phyloP scores from a whole-genome alignment of 2,113 vertebrate species.

The Lepus americanus region DNA sequence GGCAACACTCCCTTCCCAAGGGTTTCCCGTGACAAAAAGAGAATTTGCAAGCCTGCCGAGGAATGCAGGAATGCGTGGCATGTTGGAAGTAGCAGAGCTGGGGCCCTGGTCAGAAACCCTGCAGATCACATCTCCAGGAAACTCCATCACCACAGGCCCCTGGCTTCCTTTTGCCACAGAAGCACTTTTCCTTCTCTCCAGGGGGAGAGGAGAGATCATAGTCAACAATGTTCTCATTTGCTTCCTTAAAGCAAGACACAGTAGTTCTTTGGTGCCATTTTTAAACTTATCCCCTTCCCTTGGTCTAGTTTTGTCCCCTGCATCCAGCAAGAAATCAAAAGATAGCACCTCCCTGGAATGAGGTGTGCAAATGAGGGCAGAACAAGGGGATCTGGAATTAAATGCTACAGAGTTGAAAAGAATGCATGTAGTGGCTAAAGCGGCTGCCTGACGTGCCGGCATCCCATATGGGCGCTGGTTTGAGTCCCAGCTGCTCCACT shows the following conservation, averaged over 20 bases:
- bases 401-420: background rate
- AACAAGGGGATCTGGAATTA: background rate
- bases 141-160: background rate
- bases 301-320: background rate
- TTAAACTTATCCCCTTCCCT: background rate
- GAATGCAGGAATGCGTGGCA: fast-evolving
- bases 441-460: too few species aligned
- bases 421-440: background rate
- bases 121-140: background rate
- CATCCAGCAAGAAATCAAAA: slow-evolving; percentile 56
- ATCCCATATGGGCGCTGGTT: too few species aligned
- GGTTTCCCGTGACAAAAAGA: background rate
- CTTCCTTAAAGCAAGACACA: slow-evolving; percentile 5
- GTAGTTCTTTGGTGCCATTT: background rate
- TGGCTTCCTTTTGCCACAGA: background rate
- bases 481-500: too few species aligned
- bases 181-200: slow-evolving; percentile 27
- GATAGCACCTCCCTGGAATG: background rate
- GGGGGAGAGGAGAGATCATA: background rate
- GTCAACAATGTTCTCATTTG: background rate
- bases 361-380: background rate
- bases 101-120: background rate
- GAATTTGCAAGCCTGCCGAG: background rate
- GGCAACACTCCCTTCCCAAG: background rate
- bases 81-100: background rate